These are phyloP conservation scores for Dendrolimus pini DNA, from an alignment of 2,888 invertebrate genomes.

Conservation along the genomic window DNA sequence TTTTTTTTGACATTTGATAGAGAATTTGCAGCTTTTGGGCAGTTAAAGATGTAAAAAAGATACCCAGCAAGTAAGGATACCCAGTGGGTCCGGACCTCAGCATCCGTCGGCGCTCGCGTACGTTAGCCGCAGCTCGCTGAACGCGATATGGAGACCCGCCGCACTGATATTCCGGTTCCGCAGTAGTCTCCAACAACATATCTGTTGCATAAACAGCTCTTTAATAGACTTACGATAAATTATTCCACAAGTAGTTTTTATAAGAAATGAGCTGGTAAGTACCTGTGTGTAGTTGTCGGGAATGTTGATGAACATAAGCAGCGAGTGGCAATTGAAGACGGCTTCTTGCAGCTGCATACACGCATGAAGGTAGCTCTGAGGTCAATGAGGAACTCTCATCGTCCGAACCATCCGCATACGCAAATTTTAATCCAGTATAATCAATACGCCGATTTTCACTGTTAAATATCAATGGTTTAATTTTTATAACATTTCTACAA, in stretches of 20 bases:
- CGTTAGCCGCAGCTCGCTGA: slow-evolving; percentile 95
- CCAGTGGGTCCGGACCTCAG: slow-evolving; percentile 95
- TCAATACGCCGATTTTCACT: slow-evolving; percentile 60
- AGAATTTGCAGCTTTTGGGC: background rate
- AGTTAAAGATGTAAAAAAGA: background rate
- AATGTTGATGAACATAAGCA: slow-evolving; percentile 67
- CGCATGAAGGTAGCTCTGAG: slow-evolving; percentile 87
- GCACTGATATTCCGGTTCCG: slow-evolving; percentile 78
- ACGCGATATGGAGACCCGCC: slow-evolving; percentile 89
- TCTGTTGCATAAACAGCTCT: slow-evolving; percentile 28
- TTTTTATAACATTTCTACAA: background rate
- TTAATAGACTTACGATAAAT: background rate
- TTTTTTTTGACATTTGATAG: too few species aligned
- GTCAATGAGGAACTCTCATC: slow-evolving; percentile 75
- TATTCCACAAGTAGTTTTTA: too few species aligned
- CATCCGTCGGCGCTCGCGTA: slow-evolving; percentile 98
- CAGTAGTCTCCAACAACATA: slow-evolving; percentile 51
- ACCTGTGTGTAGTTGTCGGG: slow-evolving; percentile 60
- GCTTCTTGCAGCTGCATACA: slow-evolving; percentile 80
- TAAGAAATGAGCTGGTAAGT: slow-evolving; percentile 4
- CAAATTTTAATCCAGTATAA: slow-evolving; percentile 56
- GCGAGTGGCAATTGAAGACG: slow-evolving; percentile 59
- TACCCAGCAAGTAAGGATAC: slow-evolving; percentile 56
- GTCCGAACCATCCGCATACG: slow-evolving; percentile 61
- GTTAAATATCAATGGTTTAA: slow-evolving; percentile 5